Evolutionary conservation across 2,888 invertebrate genomes (phyloP).

Genomic region (Caenorhabditis virilis): DNA sequence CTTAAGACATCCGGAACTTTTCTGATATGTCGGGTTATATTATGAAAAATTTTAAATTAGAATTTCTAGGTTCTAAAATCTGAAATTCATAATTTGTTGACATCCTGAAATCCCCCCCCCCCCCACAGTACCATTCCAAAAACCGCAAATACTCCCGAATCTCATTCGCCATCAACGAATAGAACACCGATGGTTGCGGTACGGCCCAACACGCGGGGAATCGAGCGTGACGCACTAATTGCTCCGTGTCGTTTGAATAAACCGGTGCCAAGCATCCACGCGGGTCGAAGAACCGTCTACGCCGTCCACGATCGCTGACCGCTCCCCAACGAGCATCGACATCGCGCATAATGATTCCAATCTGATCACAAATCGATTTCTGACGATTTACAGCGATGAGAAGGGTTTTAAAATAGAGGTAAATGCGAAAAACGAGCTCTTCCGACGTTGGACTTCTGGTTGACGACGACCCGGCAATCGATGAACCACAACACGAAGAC

Average conservation of each 20-base stretch:
- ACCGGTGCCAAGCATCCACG: constrained; percentile 40
- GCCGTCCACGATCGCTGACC: constrained; percentile 28
- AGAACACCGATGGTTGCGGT: constrained; percentile 47
- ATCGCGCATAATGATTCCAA: constrained; percentile 29
- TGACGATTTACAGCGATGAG: constrained; percentile 31
- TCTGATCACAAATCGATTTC: constrained; percentile 29
- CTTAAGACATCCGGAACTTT: too few relatives aligned
- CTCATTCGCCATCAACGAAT: constrained; percentile 28
- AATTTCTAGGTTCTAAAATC: too few relatives aligned
- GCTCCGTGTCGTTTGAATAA: constrained; percentile 6
- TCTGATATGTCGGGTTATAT: too few relatives aligned
- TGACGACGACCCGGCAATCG: neutral
- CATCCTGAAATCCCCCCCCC: too few relatives aligned
- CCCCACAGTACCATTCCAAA: constrained; percentile 36
- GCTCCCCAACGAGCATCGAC: constrained; percentile 42
- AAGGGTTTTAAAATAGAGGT: constrained; percentile 44
- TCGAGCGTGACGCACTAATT: constrained; percentile 6
- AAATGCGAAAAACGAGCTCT: constrained; percentile 35
- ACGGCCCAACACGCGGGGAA: constrained; percentile 41
- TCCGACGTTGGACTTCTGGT: constrained; percentile 5
- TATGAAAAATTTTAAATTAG: too few relatives aligned
- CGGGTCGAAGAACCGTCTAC: constrained; percentile 24
- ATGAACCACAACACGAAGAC: constrained; percentile 2
- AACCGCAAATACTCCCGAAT: constrained; percentile 38
- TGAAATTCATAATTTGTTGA: too few relatives aligned